A percentile compares a stretch with the other conserved stretches of the same genome.
Conservation (phyloP, 2,113 vertebrate species). For the Mola mola region DNA sequence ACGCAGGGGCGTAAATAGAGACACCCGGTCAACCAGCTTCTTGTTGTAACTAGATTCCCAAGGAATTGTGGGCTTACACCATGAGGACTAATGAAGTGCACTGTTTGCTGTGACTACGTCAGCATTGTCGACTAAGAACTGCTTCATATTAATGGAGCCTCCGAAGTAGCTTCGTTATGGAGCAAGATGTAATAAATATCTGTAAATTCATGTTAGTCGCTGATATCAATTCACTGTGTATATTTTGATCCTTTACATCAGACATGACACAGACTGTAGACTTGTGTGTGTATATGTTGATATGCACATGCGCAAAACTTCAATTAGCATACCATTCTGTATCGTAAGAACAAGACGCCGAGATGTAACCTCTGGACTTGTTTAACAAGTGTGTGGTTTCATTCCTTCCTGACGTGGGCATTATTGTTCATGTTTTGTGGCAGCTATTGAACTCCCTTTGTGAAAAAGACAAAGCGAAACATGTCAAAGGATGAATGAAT, state of each 20-base stretch:
- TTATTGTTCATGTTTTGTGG: conserved; percentile 89
- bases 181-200: conserved; percentile 89
- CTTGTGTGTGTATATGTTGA: conserved; percentile 76
- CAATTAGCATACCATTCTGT: conserved; percentile 73
- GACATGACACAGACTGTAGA: conserved; percentile 80
- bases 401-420: conserved; percentile 88
- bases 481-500: conserved; percentile 92
- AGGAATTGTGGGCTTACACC: conserved; percentile 83
- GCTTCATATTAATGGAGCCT: conserved; percentile 99
- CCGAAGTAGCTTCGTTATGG: conserved; percentile 94
- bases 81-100: conserved; percentile 85
- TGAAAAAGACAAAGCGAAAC: conserved; percentile 88
- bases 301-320: conserved; percentile 75
- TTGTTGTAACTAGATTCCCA: conserved; percentile 85
- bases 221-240: conserved; percentile 80
- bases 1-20: conserved; percentile 62
- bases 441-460: conserved; percentile 89
- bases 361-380: conserved; percentile 62
- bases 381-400: conserved; percentile 79
- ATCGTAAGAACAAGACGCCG: conserved; percentile 65
- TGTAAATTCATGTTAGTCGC: conserved; percentile 77
- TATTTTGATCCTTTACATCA: conserved; percentile 79
- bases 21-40: conserved; percentile 72
- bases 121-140: conserved; percentile 77
- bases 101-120: conserved; percentile 87